Percentiles rank a stretch among this genome's conserved stretches.
phyloP scores from a whole-genome alignment of 1,140 invertebrate genomes.

The Bombus impatiens region DNA sequence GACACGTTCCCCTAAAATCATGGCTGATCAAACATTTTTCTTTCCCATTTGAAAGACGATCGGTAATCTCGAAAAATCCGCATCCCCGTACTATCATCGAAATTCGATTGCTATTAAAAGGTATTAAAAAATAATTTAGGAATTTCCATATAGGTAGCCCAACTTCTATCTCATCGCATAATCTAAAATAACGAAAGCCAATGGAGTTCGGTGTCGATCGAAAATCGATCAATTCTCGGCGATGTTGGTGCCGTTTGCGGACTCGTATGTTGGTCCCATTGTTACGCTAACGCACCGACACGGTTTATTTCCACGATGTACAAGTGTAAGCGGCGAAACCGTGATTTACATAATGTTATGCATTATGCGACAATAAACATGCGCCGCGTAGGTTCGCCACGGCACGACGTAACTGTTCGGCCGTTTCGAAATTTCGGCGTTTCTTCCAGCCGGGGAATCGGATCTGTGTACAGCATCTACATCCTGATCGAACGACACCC shows the following conservation, averaged over 20 bases:
- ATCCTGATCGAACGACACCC: slow-evolving; percentile 44
- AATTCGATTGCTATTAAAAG: no score
- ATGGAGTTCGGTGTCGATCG: background rate
- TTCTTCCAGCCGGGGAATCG: slow-evolving; percentile 49
- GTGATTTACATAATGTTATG: slow-evolving; percentile 66
- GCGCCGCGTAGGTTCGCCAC: slow-evolving; percentile 44
- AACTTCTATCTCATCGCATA: background rate
- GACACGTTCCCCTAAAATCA: no score
- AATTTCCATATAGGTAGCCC: background rate
- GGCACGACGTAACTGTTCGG: slow-evolving; percentile 24
- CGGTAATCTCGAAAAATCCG: no score
- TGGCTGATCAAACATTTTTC: no score
- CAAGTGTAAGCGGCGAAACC: slow-evolving; percentile 56
- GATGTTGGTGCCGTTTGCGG: background rate
- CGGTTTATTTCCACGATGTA: slow-evolving; percentile 61
- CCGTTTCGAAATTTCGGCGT: slow-evolving; percentile 60
- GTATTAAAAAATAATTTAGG: background rate
- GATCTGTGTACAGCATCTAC: slow-evolving; percentile 62
- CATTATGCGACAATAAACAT: slow-evolving; percentile 70
- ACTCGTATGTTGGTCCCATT: slow-evolving; percentile 18
- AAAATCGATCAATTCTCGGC: background rate
- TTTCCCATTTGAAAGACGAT: no score
- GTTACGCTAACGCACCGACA: slow-evolving; percentile 50
- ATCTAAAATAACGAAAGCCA: background rate
- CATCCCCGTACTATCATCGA: no score